Evolutionary conservation across 2,113 vertebrate species (phyloP), one percentile per base, ranked within the genome.

Genomic region (Gallinago undulata): DNA sequence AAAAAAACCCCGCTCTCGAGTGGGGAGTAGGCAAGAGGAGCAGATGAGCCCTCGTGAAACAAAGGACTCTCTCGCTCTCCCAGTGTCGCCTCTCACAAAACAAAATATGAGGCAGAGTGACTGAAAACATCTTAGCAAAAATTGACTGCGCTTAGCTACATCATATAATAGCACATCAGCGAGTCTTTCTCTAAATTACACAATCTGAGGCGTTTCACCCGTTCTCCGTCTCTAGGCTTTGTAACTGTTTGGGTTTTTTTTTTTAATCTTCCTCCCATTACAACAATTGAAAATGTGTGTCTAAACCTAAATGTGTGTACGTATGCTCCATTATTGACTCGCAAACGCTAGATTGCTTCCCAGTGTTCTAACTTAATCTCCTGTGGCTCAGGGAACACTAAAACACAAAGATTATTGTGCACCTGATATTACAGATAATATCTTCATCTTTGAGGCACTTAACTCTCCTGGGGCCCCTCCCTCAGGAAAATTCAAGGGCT

Each of bases 81-180:
- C 41, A 90, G 72, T 56, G 51, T 50, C 7, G 0, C 37, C 57
- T 92, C 62, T 66, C 92, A 73, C 70, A 87, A 92, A 94, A 90
- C 62, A 95, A 93, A 94, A 89, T 74, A 85, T 9, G 41, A 89
- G 28, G 66, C 67, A 93, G 48, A 89, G 79, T 51, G 55, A 80
- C 84, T 94, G 93, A 74, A 97, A 94, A 94, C 87, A 83, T 84
- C 70, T 87, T 80, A 83, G 74, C 30, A 82, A 92, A 96, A 96
- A 92, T 37, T 73, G 70, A 10, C 66, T 95, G 69, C 56, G 57
- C 74, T 94, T 92, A 87, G 81, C 59, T 73, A 48, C 1, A 0
- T 87, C 87, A 69, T 39, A 25, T 74, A 94, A 84, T 79, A 77
- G 81, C 89, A 59, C 81, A 76, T 69, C 77, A 85, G 81, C 12